These are phyloP conservation scores for Microctonus aethiopoides DNA, from an alignment of 2,888 invertebrate species.

Conservation along the genomic window DNA sequence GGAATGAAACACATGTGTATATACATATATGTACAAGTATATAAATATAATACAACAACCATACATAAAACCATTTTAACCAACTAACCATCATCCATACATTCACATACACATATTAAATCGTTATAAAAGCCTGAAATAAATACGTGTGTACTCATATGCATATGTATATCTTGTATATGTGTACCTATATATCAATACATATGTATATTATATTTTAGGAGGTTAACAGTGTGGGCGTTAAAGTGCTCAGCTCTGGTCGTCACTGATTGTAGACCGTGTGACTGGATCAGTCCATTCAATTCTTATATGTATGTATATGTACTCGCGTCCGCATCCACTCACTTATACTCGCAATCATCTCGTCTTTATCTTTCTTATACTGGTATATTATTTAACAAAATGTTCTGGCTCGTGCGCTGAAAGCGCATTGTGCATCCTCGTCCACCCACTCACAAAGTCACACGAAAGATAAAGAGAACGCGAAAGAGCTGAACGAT, in stretches of 20 bases:
- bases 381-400: too few relatives aligned
- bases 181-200: too few relatives aligned
- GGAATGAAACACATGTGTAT: slow-evolving; percentile 14
- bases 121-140: too few relatives aligned
- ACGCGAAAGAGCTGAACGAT: background rate
- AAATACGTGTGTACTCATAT: too few relatives aligned
- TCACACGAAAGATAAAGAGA: slow-evolving; percentile 5
- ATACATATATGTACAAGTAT: too few relatives aligned
- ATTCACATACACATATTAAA: background rate
- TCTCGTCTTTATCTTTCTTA: slow-evolving; percentile 20
- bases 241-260: slow-evolving; percentile 21
- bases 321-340: slow-evolving; percentile 18
- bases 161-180: too few relatives aligned
- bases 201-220: background rate
- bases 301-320: too few relatives aligned
- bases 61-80: too few relatives aligned
- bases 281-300: slow-evolving; percentile 25
- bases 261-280: slow-evolving; percentile 34
- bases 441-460: slow-evolving; percentile 35
- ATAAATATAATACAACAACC: too few relatives aligned
- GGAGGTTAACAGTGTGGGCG: slow-evolving; percentile 24
- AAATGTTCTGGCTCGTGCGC: background rate
- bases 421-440: slow-evolving; percentile 32
- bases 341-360: slow-evolving; percentile 8
- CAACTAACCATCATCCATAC: background rate